Evolutionary conservation across 2,888 invertebrate genomes (phyloP).

Genomic region (Eurois occulta): DNA sequence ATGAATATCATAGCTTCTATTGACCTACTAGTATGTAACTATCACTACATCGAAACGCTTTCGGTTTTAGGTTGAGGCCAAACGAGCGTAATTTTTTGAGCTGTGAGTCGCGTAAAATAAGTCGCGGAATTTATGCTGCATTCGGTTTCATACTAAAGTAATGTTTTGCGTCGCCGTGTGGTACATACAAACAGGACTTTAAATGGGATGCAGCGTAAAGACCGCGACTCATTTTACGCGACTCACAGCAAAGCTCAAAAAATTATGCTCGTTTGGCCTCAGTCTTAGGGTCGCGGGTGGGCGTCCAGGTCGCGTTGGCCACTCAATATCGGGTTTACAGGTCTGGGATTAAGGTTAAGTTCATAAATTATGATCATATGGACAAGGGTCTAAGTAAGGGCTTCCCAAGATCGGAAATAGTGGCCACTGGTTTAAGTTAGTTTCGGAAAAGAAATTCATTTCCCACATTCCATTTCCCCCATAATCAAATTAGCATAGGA

Average conservation of each 20-base stretch:
- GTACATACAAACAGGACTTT: no score
- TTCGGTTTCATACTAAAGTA: no score
- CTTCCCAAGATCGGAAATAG: neutral
- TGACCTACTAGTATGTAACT: slow-evolving; percentile 19
- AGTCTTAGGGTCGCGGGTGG: slow-evolving; percentile 4
- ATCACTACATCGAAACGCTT: slow-evolving; percentile 18
- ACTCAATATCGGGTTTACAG: neutral
- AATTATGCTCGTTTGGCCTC: no score
- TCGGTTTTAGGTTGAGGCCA: no score
- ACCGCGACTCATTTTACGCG: no score
- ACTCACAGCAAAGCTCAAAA: no score
- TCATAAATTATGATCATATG: neutral
- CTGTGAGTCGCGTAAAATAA: no score
- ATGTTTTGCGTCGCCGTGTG: no score
- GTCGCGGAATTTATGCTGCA: no score
- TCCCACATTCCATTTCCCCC: slow-evolving; percentile 57
- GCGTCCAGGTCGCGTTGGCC: neutral
- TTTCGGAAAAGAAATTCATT: slow-evolving; percentile 22
- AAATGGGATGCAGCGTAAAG: no score
- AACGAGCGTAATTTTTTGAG: no score
- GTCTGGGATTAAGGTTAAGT: neutral
- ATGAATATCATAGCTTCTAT: slow-evolving; percentile 11
- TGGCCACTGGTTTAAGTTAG: neutral
- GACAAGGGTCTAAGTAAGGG: no score
- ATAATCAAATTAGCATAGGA: slow-evolving; percentile 51